Evolutionary conservation across 2,113 vertebrate genomes (phyloP).

Genomic region (Labeo catla): DNA sequence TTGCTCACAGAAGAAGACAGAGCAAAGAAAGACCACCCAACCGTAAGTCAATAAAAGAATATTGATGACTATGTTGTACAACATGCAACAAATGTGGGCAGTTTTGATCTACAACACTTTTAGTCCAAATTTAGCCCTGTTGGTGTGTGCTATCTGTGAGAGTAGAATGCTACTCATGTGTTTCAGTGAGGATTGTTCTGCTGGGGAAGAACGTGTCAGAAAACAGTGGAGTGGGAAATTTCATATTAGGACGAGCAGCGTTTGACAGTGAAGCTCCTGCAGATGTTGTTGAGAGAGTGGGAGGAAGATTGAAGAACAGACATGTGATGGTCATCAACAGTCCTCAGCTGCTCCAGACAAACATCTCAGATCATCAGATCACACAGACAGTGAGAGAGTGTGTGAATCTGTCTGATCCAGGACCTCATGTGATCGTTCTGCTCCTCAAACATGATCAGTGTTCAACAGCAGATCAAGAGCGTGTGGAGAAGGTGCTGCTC

Average conservation of each 20-base stretch:
- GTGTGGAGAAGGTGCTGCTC: too few relatives aligned
- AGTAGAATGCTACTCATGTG: not conserved
- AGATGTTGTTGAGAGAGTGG: not conserved
- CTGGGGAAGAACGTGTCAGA: not conserved
- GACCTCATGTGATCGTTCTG: too few relatives aligned
- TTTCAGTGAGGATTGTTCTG: not conserved
- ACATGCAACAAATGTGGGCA: not conserved
- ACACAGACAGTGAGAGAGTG: too few relatives aligned
- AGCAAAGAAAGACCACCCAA: not conserved
- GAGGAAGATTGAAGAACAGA: not conserved
- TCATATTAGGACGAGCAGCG: not conserved
- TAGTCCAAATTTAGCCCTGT: too few relatives aligned
- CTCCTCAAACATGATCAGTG: too few relatives aligned
- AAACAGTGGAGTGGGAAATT: not conserved
- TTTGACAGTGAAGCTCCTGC: conserved; percentile 13
- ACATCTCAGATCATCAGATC: too few relatives aligned
- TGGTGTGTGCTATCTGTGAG: too few relatives aligned
- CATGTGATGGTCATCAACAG: not conserved
- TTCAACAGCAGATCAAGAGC: too few relatives aligned
- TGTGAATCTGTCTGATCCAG: too few relatives aligned
- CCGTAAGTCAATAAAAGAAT: not conserved
- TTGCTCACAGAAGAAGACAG: not conserved
- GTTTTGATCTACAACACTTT: too few relatives aligned
- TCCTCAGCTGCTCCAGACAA: not conserved
- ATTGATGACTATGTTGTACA: not conserved